A percentile compares a stretch with the other conserved stretches of the same genome.
These are phyloP conservation scores for Drosophila rellima DNA, from an alignment of 2,888 invertebrate species.

Conservation along the genomic window DNA sequence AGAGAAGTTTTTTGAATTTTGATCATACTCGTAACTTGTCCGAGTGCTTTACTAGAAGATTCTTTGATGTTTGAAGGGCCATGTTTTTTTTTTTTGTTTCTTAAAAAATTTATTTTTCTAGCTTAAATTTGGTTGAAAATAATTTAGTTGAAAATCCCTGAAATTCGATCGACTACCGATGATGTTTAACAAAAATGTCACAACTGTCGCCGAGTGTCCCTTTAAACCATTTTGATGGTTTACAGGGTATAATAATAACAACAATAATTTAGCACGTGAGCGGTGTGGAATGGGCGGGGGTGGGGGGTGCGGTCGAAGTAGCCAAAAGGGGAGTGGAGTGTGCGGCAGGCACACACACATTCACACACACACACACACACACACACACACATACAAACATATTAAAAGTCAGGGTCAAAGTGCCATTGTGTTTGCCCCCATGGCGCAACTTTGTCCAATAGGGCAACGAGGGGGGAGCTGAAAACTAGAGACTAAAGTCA, in stretches of 20 bases:
- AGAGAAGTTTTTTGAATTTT: neutral
- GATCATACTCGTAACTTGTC: neutral
- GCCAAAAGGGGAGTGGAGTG: neutral
- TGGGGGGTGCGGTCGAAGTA: neutral
- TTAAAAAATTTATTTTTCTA: no score
- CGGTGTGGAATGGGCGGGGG: conserved; percentile 1
- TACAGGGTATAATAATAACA: conserved; percentile 61
- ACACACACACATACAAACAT: conserved; percentile 18
- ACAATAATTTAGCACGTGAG: conserved; percentile 70
- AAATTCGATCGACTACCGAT: neutral
- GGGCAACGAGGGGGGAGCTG: neutral
- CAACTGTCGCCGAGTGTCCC: neutral
- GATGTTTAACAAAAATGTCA: neutral
- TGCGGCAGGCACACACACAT: conserved; percentile 1
- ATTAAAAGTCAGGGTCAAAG: conserved; percentile 79
- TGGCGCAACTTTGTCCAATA: conserved; percentile 47
- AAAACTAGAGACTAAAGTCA: no score
- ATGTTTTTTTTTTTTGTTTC: neutral
- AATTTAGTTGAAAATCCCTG: neutral
- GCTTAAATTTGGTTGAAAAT: no score
- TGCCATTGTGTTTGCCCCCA: conserved; percentile 67
- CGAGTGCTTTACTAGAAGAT: neutral
- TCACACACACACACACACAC: conserved; percentile 15
- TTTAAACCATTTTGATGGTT: neutral
- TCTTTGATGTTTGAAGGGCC: neutral